Evolutionary conservation across 2,888 invertebrate genomes (phyloP), one percentile per base, ranked within the genome.

Genomic region (Teleogryllus oceanicus): DNA sequence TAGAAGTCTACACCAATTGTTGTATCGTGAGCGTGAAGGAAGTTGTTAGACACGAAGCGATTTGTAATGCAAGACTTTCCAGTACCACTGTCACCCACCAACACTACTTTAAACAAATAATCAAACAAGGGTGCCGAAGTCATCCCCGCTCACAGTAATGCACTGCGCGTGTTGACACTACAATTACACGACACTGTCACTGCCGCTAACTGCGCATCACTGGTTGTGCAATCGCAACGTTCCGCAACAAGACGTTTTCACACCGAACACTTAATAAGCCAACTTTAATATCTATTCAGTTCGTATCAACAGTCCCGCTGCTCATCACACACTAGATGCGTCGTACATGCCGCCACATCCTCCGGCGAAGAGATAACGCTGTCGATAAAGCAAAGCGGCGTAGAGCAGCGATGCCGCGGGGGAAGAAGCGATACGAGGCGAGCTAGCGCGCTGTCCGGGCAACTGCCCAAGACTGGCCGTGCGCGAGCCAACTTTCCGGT

Each of bases 1-100:
- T 62, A 62, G 62, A 62, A 62, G n/a, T 62, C 62, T 62, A 62
- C 62, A 62, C 62, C 62, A 62, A 62, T 62, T n/a, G 62, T 62
- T n/a, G 62, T 62, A n/a, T 62, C 62, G n/a, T 62, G 62, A 13
- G 62, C 62, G 13, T 62, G 62, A n/a, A 62, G 62, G 10, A 62
- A 62, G 3, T 62, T 13, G 62, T 62, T 62, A n/a, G 62, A 62
- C 4, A 62, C 62, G n/a, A 62, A 62, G n/a, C 62, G 62, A 62
- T 62, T 62, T 18, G 16, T 62, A 62, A 62, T 62, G 10, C 62
- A 62, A 16, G 62, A 62, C 8, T 62, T 62, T 62, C 62, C 62
- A 18, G 62, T 62, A 8, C 62, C 62, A 62, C 62, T 62, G 62
- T 62, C 62, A n/a, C 62, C 62, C 62, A 62, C 62, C 62, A 62